Conservation (phyloP, 2,888 invertebrate genomes). For the Yponomeuta plumbellus region DNA sequence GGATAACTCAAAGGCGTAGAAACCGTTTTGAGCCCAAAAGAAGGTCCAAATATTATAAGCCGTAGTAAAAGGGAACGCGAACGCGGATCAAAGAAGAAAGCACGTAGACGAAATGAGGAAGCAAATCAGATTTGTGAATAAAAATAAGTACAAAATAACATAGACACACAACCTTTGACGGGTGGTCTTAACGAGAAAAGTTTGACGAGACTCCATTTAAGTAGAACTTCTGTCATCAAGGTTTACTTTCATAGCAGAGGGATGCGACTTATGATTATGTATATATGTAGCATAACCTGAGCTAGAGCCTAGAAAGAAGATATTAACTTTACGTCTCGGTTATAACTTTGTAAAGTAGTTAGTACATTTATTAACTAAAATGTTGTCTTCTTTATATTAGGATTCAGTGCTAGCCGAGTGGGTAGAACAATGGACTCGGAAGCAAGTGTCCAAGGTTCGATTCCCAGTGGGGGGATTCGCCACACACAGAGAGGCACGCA, state of each 20-base stretch:
- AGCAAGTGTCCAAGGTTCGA: too few species aligned
- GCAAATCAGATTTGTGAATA: slow-evolving; percentile 22
- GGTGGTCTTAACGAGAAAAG: slow-evolving; percentile 74
- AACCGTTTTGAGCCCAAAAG: background rate
- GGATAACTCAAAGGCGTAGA: background rate
- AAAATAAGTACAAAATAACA: slow-evolving; percentile 64
- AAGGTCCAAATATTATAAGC: background rate
- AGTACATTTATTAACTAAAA: too few species aligned
- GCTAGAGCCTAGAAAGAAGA: background rate
- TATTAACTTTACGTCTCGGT: background rate
- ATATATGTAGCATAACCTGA: background rate
- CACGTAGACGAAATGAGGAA: slow-evolving; percentile 7
- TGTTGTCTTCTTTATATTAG: too few species aligned
- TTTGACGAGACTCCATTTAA: slow-evolving; percentile 71
- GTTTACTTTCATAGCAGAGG: slow-evolving; percentile 56
- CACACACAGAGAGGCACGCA: too few species aligned
- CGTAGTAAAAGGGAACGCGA: background rate
- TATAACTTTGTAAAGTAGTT: background rate
- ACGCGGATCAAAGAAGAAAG: slow-evolving; percentile 10
- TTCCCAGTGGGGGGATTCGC: too few species aligned
- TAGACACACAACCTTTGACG: slow-evolving; percentile 70
- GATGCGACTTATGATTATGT: slow-evolving; percentile 5
- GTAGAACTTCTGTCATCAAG: slow-evolving; percentile 70
- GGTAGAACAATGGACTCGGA: too few species aligned
- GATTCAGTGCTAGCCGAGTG: too few species aligned